Evolutionary conservation across 2,113 vertebrate species (phyloP).

Genomic region (Limanda limanda): DNA sequence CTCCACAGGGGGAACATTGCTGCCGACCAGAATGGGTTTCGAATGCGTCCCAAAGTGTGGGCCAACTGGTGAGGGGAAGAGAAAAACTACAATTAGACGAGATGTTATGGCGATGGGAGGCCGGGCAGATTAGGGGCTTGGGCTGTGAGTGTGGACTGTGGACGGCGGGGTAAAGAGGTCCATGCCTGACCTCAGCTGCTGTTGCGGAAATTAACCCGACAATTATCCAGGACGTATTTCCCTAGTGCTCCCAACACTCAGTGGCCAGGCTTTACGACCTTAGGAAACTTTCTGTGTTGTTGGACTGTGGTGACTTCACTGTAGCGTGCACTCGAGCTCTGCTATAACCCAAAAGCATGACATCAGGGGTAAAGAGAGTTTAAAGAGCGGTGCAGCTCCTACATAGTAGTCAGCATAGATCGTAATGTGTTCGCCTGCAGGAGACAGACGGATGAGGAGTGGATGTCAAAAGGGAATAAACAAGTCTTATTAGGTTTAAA

Average conservation of each 20-base stretch:
- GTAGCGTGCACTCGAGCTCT: constrained; percentile 59
- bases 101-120: constrained; percentile 47
- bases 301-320: constrained; percentile 78
- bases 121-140: constrained; percentile 43
- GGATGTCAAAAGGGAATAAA: constrained; percentile 1
- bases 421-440: not conserved
- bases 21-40: constrained; percentile 23
- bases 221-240: constrained; percentile 78
- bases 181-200: constrained; percentile 78
- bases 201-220: constrained; percentile 73
- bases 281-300: constrained; percentile 79
- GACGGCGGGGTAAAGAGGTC: constrained; percentile 65
- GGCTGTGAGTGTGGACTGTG: constrained; percentile 44
- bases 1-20: constrained; percentile 8
- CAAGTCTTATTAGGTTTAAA: not conserved
- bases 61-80: constrained; percentile 25
- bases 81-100: constrained; percentile 49
- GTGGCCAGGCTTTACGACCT: constrained; percentile 71
- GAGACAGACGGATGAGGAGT: constrained; percentile 8
- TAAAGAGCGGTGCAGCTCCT: constrained; percentile 43
- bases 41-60: constrained; percentile 26
- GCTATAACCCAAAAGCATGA: constrained; percentile 60
- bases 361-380: constrained; percentile 59
- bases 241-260: constrained; percentile 60
- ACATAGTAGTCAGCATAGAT: constrained; percentile 41